Base-by-base conservation (phyloP, 2,113 vertebrate genomes). In the Dasyprocta punctata region DNA sequence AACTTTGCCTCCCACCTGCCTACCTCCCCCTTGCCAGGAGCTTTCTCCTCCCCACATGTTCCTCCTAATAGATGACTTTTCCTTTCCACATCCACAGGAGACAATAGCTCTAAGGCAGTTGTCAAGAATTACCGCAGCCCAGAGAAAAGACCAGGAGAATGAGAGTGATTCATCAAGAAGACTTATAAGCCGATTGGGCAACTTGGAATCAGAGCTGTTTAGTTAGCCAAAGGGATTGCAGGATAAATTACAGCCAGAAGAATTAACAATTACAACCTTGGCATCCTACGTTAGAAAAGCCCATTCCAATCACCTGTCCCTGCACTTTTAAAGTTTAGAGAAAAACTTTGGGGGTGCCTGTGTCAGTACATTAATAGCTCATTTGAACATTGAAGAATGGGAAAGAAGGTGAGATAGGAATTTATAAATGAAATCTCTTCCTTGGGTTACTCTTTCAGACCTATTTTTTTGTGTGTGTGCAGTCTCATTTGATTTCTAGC, bases 81-180 rank as follows among this genome's bases (percentile, higher is more conserved):
- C 60, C 82, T 88, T 85, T 82, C 47, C 0, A 0, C 10, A 73
- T 77, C 85, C 54, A 16, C 88, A 3, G 41, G 92, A 97, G 88
- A 97, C 78, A 75, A 78, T 89, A 81, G 85, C 85, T 96, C 28
- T 94, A 75, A 97, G 95, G 91, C 96, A 95, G 77, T 97, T 94
- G 96, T 97, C 96, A 94, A 96, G 96, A 98, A 97, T 97, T 95
- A 96, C 95, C 20, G 5, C 94, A 92, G 92, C 89, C 78, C 30
- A 41, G 94, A 97, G 90, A 97, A 97, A 96, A 89, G 65, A 83
- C 84, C 0, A 17, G 17, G 60, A 97, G 90, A 96, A 94, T 75
- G 96, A 95, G 56, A 96, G 90, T 26, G 49, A 98, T 97, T 97
- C 94, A 94, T 97, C 97, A 98, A 91, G 84, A 95, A 97, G 97